Base-by-base conservation (phyloP, 2,888 invertebrate genomes). In the Agrochola circellaris region DNA sequence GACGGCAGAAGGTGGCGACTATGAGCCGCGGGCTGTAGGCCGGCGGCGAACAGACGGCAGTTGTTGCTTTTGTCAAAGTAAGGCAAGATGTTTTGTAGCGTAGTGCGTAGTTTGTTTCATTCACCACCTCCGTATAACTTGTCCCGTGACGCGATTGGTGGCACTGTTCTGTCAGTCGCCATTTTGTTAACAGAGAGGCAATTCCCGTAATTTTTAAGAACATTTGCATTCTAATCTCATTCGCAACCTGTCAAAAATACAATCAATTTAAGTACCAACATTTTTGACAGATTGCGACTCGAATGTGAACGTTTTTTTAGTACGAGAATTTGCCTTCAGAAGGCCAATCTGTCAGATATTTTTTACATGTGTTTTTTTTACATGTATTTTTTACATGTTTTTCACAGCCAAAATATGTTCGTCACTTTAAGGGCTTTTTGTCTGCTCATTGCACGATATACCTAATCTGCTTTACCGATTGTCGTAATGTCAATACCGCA, bases 1-100 rank as follows among this genome's bases (percentile, higher is more conserved):
- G 72, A 42, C 34, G 62, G 73, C 73, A 74, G 72, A 87, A 83
- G 64, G 73, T 38, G 79, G 80, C 74, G 73, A 73, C 54, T 61
- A n/a, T 58, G 51, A 34, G 72, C 86, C 79, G 61, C 62, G 48
- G 81, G 87, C 86, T 86, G 54, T 84, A 60, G 84, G 84, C 75
- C 72, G 62, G 23, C 77, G 71, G 62, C 45, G n/a, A 42, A 80
- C 77, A 81, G 83, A 76, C 84, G 84, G 60, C 9, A 65, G 61
- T 42, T 54, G 42, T 64, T 62, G n/a, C 51, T 66, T 20, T 64
- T 56, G 54, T 69, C 58, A 38, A 79, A 58, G 73, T 73, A 73
- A 51, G 26, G 9, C 73, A 60, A 60, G 23, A 73, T 48, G 7
- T 26, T 48, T 48, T 60, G 38, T 74, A 38, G 48, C 17, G 17